phyloP scores from a whole-genome alignment of 2,113 vertebrate genomes.

The Porphyrio hochstetteri region DNA sequence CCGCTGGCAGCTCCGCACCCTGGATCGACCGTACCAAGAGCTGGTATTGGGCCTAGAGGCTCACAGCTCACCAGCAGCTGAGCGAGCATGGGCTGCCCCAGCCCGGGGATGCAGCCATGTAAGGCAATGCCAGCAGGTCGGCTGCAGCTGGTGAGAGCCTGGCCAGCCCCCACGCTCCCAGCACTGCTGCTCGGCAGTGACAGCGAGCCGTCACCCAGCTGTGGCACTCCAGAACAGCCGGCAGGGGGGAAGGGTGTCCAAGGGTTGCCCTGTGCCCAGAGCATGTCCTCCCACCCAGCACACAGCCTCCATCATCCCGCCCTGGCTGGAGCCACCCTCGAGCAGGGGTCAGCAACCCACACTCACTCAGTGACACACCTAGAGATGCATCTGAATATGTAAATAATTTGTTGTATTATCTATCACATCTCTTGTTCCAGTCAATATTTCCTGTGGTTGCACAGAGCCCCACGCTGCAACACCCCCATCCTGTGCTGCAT shows the following conservation, averaged over 20 bases:
- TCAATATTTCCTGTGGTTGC: background rate
- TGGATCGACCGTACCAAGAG: fast-evolving
- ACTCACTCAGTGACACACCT: fast-evolving
- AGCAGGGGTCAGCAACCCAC: background rate
- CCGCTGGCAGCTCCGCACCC: background rate
- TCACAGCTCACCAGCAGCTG: background rate
- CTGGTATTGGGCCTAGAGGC: background rate
- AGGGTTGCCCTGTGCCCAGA: too few species aligned
- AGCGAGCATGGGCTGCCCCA: fast-evolving
- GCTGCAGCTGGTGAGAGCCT: background rate
- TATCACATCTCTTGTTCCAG: too few species aligned
- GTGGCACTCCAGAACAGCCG: background rate
- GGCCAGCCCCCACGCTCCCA: fast-evolving
- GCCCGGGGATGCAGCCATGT: background rate
- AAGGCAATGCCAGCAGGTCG: background rate
- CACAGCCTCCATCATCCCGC: fast-evolving
- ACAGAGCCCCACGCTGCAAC: background rate
- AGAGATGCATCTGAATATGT: too few species aligned
- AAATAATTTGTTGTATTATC: too few species aligned
- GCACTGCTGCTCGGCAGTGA: background rate
- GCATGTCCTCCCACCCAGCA: background rate
- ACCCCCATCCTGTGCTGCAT: too few species aligned
- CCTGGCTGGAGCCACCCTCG: background rate
- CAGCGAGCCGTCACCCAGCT: background rate
- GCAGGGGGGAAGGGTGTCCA: too few species aligned